phyloP scores from a whole-genome alignment of 1,140 invertebrate species.

The Oedothorax gibbosus region DNA sequence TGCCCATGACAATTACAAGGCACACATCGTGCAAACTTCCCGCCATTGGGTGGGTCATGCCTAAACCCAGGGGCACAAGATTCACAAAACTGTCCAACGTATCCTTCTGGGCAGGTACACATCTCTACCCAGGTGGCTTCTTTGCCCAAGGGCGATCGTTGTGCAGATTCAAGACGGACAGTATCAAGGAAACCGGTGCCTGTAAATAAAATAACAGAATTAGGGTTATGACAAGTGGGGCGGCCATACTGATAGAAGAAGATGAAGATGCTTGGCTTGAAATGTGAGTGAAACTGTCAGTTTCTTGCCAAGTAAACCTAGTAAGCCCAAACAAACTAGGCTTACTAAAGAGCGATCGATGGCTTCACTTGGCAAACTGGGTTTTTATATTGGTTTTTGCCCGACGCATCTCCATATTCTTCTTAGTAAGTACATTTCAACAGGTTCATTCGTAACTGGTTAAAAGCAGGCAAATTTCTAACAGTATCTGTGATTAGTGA shows the following conservation, averaged over 20 bases:
- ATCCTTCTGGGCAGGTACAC: constrained; percentile 92
- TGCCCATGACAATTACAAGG: constrained; percentile 96
- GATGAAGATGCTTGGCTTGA: not conserved
- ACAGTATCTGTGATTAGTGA: no score
- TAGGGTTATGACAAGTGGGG: not conserved
- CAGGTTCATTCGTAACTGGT: no score
- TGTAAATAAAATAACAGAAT: no score
- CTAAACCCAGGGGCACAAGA: constrained; percentile 94
- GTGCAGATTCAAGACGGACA: constrained; percentile 86
- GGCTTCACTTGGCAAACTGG: no score
- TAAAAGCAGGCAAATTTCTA: no score
- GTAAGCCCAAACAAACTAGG: no score
- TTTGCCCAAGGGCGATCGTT: constrained; percentile 80
- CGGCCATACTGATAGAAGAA: not conserved
- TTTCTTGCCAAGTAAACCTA: no score
- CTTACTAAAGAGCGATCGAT: no score
- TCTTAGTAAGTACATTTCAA: no score
- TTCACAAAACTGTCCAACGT: constrained; percentile 94
- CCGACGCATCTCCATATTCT: no score
- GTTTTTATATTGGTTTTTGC: no score
- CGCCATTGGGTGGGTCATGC: constrained; percentile 88
- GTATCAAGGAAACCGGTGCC: constrained; percentile 90
- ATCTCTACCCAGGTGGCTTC: constrained; percentile 93
- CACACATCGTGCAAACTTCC: constrained; percentile 91
- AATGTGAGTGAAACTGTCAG: not conserved